Conservation (phyloP, 1,140 invertebrate species). For the Acromyrmex echinatior region DNA sequence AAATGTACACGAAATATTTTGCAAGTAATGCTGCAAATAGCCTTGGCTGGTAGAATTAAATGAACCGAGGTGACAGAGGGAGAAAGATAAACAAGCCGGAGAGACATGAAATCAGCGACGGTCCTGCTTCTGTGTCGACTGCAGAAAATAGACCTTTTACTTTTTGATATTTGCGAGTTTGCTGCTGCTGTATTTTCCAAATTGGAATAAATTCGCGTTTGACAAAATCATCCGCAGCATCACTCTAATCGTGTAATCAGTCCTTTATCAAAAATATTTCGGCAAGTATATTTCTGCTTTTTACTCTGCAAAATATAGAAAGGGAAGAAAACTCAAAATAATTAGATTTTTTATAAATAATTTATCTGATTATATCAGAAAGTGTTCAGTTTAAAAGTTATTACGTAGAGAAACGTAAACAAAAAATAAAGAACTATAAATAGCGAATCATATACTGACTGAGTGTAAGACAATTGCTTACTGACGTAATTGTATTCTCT, state of each 20-base stretch:
- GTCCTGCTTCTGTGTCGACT: slow-evolving; percentile 77
- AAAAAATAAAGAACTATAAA: not conserved
- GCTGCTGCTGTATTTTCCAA: slow-evolving; percentile 48
- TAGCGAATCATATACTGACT: not conserved
- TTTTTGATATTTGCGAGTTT: slow-evolving; percentile 59
- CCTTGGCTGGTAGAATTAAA: slow-evolving; percentile 79
- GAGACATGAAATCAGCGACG: slow-evolving; percentile 82
- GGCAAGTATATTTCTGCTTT: not conserved
- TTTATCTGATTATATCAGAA: not conserved
- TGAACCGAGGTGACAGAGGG: slow-evolving; percentile 76
- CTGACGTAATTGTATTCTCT: not conserved
- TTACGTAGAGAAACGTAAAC: not conserved
- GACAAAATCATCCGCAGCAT: slow-evolving; percentile 10
- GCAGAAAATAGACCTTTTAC: slow-evolving; percentile 75
- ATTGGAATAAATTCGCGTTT: slow-evolving; percentile 50
- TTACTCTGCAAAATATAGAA: not conserved
- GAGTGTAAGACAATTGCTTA: not conserved
- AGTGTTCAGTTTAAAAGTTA: not conserved
- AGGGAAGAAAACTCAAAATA: not conserved
- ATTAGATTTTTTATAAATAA: not conserved
- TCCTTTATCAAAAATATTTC: slow-evolving; percentile 22
- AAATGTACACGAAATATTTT: slow-evolving; percentile 83
- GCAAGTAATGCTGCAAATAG: slow-evolving; percentile 83
- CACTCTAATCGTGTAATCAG: not conserved
- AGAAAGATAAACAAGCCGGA: slow-evolving; percentile 82